Percentiles rank a stretch among this genome's conserved stretches.
phyloP scores from a whole-genome alignment of 1,140 invertebrate species.

The Drosophila insularis region DNA sequence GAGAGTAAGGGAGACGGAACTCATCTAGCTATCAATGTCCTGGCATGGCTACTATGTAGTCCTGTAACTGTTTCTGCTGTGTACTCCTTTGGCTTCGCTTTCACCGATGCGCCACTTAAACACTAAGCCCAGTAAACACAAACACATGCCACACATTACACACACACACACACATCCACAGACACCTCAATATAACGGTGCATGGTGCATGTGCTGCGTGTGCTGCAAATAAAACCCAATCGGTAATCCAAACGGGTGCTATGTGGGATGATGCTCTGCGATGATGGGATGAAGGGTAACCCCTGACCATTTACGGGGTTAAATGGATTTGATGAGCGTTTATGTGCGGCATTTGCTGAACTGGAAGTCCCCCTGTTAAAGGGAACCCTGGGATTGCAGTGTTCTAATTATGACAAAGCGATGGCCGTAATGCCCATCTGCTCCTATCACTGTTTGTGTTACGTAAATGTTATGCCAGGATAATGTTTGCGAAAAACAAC shows the following conservation, averaged over 20 bases:
- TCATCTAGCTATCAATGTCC: constrained; percentile 55
- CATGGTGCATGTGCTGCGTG: constrained; percentile 49
- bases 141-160: constrained; percentile 1
- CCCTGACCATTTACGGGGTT: constrained; percentile 57
- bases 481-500: background rate
- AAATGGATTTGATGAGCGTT: constrained; percentile 80
- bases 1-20: constrained; percentile 10
- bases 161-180: background rate
- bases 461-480: background rate
- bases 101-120: constrained; percentile 47
- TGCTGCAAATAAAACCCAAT: constrained; percentile 69
- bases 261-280: constrained; percentile 16
- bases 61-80: constrained; percentile 19
- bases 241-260: constrained; percentile 7
- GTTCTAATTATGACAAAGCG: constrained; percentile 66
- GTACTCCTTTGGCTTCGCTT: constrained; percentile 38
- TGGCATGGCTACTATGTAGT: constrained; percentile 8
- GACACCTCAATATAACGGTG: constrained; percentile 10
- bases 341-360: constrained; percentile 40
- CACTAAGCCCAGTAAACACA: constrained; percentile 31
- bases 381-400: constrained; percentile 28
- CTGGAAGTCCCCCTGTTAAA: background rate
- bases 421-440: background rate
- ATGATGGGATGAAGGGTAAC: constrained; percentile 41
- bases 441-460: background rate